Evolutionary conservation across 2,888 invertebrate species (phyloP).

Genomic region (Pollenia griseotomentosa): DNA sequence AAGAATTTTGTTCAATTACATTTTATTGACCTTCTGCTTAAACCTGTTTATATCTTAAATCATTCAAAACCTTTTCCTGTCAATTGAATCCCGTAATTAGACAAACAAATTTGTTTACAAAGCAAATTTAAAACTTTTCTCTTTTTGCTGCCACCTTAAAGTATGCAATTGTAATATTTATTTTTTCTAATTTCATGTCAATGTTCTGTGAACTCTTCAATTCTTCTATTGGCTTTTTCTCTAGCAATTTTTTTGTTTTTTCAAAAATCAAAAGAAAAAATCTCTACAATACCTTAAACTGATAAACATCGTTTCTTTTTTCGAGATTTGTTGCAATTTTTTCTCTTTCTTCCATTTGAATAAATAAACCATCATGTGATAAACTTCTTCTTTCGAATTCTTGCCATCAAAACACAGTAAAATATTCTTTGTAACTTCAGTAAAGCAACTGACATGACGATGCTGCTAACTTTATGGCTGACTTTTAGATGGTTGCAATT

Average conservation of each 20-base stretch:
- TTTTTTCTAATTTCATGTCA: conserved; percentile 13
- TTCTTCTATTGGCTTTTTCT: conserved; percentile 36
- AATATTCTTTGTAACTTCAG: conserved; percentile 53
- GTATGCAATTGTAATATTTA: conserved; percentile 29
- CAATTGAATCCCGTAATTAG: conserved; percentile 1
- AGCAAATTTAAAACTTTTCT: background rate
- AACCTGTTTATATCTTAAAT: too few species aligned
- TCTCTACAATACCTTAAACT: conserved; percentile 44
- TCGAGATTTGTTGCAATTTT: conserved; percentile 19
- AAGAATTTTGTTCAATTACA: too few species aligned
- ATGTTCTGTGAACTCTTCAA: conserved; percentile 35
- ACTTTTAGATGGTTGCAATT: conserved; percentile 34
- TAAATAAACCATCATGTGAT: conserved; percentile 50
- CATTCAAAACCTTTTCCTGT: background rate
- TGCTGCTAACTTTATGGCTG: background rate
- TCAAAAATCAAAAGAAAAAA: background rate
- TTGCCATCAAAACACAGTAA: conserved; percentile 48
- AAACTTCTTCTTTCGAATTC: conserved; percentile 36
- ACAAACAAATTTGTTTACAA: conserved; percentile 5
- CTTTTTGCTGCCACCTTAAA: conserved; percentile 17
- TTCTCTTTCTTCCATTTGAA: conserved; percentile 9
- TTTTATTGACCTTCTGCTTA: too few species aligned
- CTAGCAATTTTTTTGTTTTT: conserved; percentile 2
- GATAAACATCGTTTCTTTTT: conserved; percentile 50
- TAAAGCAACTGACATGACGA: conserved; percentile 20